These are phyloP conservation scores for Colius striatus DNA, from an alignment of 2,113 vertebrate species.

Conservation along the genomic window DNA sequence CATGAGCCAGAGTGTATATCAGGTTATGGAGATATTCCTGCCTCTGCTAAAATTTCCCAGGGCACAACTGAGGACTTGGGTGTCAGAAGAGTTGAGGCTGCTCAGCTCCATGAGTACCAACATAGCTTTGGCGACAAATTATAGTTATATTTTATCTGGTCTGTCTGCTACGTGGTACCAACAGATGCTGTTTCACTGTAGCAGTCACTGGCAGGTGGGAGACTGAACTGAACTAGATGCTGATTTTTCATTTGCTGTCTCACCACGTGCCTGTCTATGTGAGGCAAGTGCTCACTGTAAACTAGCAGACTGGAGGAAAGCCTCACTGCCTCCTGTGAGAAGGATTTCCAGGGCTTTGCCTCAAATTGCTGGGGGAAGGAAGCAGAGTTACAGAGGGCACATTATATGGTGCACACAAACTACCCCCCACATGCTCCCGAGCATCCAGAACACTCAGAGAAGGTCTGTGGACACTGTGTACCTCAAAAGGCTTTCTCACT, in stretches of 20 bases:
- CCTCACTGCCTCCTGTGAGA: accelerated
- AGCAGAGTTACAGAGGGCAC: too few relatives aligned
- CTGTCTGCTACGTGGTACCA: accelerated
- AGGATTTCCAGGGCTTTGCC: neutral
- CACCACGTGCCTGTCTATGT: too few relatives aligned
- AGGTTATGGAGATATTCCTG: neutral
- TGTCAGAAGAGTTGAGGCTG: neutral
- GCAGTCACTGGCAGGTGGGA: neutral
- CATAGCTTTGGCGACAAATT: neutral
- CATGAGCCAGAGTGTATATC: neutral
- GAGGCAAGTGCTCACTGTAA: neutral
- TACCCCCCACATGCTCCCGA: too few relatives aligned
- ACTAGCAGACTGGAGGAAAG: neutral
- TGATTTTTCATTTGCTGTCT: neutral
- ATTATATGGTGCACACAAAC: neutral
- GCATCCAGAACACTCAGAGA: neutral
- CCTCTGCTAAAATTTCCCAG: neutral
- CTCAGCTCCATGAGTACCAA: neutral
- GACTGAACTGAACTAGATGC: neutral
- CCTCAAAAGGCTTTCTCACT: neutral
- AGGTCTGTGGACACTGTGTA: neutral
- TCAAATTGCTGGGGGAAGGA: neutral
- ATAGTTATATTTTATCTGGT: neutral
- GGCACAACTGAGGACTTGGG: accelerated
- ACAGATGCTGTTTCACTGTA: neutral